Base-by-base conservation (phyloP, 2,888 invertebrate species). In the Hyppa rectilinea region DNA sequence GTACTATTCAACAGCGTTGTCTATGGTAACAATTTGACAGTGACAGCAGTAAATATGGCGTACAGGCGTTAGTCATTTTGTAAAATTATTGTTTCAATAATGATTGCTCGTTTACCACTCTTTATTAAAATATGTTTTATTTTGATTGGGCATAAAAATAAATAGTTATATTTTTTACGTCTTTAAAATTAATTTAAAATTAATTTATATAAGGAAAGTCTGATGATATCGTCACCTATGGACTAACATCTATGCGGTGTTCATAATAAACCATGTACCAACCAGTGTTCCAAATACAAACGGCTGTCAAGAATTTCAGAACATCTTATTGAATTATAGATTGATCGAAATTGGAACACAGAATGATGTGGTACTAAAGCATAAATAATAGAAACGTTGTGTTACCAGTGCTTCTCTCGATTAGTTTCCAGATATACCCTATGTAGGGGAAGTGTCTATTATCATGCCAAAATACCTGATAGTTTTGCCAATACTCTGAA, bases 401-500 rank as follows among this genome's bases (percentile, higher is more conserved):
- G 43, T 66, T 74, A 53, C 45, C 69, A 53, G 43, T 60, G 36
- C 9, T 36, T 17, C 4, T 20, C 12, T 59, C 50, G 2, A 4
- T 40, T 26, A 23, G 10, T 49, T 55, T 40, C 20, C n/a, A 60
- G 10, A 56, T 49, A 53, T 40, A 20, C 26, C 14, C 38, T n/a
- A 75, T 71, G 75, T 59, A 62, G 62, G 58, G 61, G 61, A 80
- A 65, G 5, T 43, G 10, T 38, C 45, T 23, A n/a, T 20, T 12
- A 43, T 20, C 49, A 29, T 52, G 64, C 71, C 71, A 75, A 59
- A 67, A 71, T 59, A 61, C 17, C 23, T 45, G 49, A 45, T 14
- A 56, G 5, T 9, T 53, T 52, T 79, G 76, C 71, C 80, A 79
- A 71, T 50, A 12, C 31, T 62, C 61, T 49, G 10, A 61, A 55